Conservation (phyloP, 2,797 vertebrate species). For the Sebastolobus altivelis region DNA sequence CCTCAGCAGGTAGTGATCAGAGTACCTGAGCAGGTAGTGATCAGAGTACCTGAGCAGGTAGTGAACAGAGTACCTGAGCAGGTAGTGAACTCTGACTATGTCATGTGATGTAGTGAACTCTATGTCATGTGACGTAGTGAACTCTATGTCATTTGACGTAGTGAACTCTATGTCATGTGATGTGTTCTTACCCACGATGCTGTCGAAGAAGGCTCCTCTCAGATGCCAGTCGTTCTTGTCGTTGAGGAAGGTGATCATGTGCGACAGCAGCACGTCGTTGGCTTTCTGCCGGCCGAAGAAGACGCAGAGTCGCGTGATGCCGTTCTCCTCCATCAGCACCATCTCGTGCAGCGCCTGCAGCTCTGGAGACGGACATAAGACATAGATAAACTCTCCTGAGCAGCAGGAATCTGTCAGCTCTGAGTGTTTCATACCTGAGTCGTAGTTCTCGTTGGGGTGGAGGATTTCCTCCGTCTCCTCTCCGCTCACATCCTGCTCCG, state of each 20-base stretch:
- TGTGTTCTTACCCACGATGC: conserved; percentile 91
- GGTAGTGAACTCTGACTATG: too few relatives aligned
- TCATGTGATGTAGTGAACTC: too few relatives aligned
- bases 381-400: rapidly evolving
- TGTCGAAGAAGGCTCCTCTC: conserved; percentile 97
- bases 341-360: conserved; percentile 98
- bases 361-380: conserved; percentile 78
- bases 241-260: conserved; percentile 99
- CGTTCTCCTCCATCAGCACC: conserved; percentile 99
- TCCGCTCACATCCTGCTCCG: conserved; percentile 91
- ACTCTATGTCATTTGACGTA: background rate
- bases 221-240: conserved; percentile 99
- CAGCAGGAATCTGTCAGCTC: rapidly evolving
- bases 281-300: conserved; percentile 99
- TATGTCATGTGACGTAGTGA: too few relatives aligned
- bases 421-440: conserved; percentile 87
- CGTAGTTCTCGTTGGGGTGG: conserved; percentile 95
- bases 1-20: background rate
- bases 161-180: background rate
- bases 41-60: background rate
- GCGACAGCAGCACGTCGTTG: conserved; percentile 96
- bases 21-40: background rate
- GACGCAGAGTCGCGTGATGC: conserved; percentile 97
- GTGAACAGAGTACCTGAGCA: background rate
- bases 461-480: conserved; percentile 93